Evolutionary conservation across 2,113 vertebrate genomes (phyloP), one percentile per base, ranked within the genome.

Genomic region (Oryzias melastigma): DNA sequence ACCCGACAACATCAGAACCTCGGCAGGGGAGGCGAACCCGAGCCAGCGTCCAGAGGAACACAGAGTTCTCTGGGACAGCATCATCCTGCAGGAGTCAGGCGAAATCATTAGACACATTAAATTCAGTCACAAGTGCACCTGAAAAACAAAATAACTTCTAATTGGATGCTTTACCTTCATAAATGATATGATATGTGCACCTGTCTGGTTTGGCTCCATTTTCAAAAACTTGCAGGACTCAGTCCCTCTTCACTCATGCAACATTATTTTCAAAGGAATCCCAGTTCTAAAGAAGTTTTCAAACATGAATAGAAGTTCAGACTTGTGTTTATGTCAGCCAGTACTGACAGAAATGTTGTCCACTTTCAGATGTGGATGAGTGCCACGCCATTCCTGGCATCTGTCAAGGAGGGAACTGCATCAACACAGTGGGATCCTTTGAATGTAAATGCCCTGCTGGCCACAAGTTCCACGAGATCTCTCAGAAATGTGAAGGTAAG

Each of bases 371-470:
- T 91, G 97, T 99, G 93, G 97, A 99, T 55, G 97, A 99, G 90
- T 99, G 97, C 93, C 96, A 99, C 90, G 97, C 96, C 82, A 98
- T 99, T 90, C 97, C 97, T 83, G 97, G 96, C 68, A 93, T 98
- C 87, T 99, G 97, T 92, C 94, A 97, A 77, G 97, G 97, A 76
- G 97, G 97, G 92, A 96, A 95, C 92, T 99, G 97, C 81, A 93
- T 98, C 92, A 99, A 99, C 92, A 99, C 97, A 46, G 96, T 99
- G 75, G 97, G 97, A 83, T 98, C 97, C 87, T 99, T 98, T 82
- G 96, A 99, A 91, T 99, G 97, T 89, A 99, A 95, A 90, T 99
- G 97, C 87, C 96, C 97, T 66, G 96, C 95, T 90, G 97, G 97
- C 90, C 97, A 99, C 93, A 94, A 92, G 88, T 98, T 98, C 94